Percentiles rank a stretch among this genome's conserved stretches.
Conservation (phyloP, 2,888 invertebrate species). For the Agrochola macilenta region DNA sequence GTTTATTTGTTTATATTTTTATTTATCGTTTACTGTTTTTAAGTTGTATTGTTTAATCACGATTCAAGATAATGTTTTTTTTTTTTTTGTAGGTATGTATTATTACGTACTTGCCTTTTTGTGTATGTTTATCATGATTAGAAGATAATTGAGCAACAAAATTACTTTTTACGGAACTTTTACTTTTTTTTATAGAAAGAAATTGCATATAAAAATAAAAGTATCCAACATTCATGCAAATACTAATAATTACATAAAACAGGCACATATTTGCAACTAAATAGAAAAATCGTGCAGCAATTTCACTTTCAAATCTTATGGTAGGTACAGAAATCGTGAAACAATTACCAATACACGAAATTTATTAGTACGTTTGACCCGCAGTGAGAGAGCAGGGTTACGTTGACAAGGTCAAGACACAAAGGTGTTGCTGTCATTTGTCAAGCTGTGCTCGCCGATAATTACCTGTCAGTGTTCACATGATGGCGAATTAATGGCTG, state of each 20-base stretch:
- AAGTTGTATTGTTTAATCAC: constrained; percentile 24
- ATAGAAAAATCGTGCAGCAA: constrained; percentile 48
- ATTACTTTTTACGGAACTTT: neutral
- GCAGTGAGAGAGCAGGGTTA: constrained; percentile 64
- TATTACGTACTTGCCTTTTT: neutral
- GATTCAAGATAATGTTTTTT: constrained; percentile 5
- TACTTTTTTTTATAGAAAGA: constrained; percentile 11
- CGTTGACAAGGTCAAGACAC: constrained; percentile 67
- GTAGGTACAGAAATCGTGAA: constrained; percentile 30
- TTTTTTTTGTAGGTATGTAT: neutral
- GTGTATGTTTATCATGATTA: neutral
- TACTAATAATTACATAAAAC: constrained; percentile 17
- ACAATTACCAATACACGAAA: constrained; percentile 52
- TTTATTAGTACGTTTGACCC: constrained; percentile 55
- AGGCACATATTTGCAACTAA: constrained; percentile 27
- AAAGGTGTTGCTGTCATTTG: constrained; percentile 74
- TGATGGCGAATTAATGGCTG: constrained; percentile 68
- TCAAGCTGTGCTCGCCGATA: constrained; percentile 62
- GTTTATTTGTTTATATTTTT: constrained; percentile 20
- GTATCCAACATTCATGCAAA: constrained; percentile 18
- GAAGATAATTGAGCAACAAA: neutral
- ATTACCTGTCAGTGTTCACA: constrained; percentile 73
- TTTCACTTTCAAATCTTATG: constrained; percentile 43
- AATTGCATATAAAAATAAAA: constrained; percentile 29
- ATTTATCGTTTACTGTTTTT: constrained; percentile 7